Evolutionary conservation across 2,797 vertebrate species (phyloP), one percentile per base, ranked within the genome.

Genomic region (Halcyon leucocephala): DNA sequence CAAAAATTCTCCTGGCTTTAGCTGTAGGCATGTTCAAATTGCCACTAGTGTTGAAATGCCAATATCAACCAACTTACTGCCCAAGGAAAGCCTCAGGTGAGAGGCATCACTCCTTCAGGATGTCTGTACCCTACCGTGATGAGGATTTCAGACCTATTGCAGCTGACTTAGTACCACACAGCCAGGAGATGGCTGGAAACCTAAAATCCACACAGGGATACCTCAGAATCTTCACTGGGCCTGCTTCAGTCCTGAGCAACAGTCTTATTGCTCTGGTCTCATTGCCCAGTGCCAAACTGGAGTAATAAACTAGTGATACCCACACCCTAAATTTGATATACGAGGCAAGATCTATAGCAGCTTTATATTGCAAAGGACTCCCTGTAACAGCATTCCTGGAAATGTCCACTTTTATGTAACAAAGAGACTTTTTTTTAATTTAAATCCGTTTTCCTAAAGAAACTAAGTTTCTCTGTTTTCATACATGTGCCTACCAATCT

Each of bases 61-160:
- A 42, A 0, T 10, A 8, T 9, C 29, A 66, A 14, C 20, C 26
- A 66, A 3, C 3, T 14, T n/a, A 16, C 19, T 61, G 24, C 41
- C 19, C 6, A 2, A 12, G 25, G 20, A 52, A 79, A 48, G 10
- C 9, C 24, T 49, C 51, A 35, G 24, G 14, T 18, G 29, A 42
- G 29, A 62, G 31, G 10, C 6, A 9, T 7, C 1, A 1, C 28
- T n/a, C 16, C 28, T 66, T 24, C 31, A 48, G 29, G 42, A 10
- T 54, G 29, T 31, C 48, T 77, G 35, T 41, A 69, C 21, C 1
- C 42, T 66, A 29, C 28, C 17, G 4, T 0, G 0, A 17, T 2
- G 9, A 13, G 18, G 18, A 0, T 14, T 48, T 82, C 0, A 0
- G 48, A 28, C 29, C 13, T 16, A 10, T 2, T 33, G 20, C 15